phyloP scores from a whole-genome alignment of 1,140 invertebrate genomes.

The Drosophila burlai region DNA sequence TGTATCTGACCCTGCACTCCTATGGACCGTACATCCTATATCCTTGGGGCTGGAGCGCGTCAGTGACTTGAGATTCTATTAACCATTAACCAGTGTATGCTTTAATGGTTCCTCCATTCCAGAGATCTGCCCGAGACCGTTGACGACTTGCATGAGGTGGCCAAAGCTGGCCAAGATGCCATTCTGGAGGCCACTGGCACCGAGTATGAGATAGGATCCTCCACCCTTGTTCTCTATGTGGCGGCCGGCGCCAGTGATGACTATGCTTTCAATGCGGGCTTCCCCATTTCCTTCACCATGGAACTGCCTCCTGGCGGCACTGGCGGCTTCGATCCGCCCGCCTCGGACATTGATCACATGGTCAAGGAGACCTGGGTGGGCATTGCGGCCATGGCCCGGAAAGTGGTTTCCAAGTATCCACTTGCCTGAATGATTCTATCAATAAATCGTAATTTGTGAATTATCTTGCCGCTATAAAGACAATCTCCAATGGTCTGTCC shows the following conservation, averaged over 20 bases:
- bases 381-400: constrained; percentile 85
- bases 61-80: neutral
- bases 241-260: constrained; percentile 88
- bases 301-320: constrained; percentile 89
- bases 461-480: constrained; percentile 1
- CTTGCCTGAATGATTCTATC: constrained; percentile 12
- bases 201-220: constrained; percentile 87
- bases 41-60: constrained; percentile 89
- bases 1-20: constrained; percentile 90
- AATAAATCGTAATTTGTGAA: constrained; percentile 26
- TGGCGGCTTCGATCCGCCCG: constrained; percentile 88
- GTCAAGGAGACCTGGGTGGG: constrained; percentile 90
- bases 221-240: constrained; percentile 86
- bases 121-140: constrained; percentile 77
- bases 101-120: neutral
- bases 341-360: constrained; percentile 87
- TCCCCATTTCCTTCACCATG: constrained; percentile 89
- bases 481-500: neutral
- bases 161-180: constrained; percentile 82
- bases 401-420: constrained; percentile 70
- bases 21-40: constrained; percentile 89
- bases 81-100: no score
- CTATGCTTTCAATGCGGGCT: constrained; percentile 87
- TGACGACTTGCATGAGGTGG: constrained; percentile 84
- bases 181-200: constrained; percentile 86